Evolutionary conservation across 2,888 invertebrate genomes (phyloP).

Genomic region (Lepidonotus clava): DNA sequence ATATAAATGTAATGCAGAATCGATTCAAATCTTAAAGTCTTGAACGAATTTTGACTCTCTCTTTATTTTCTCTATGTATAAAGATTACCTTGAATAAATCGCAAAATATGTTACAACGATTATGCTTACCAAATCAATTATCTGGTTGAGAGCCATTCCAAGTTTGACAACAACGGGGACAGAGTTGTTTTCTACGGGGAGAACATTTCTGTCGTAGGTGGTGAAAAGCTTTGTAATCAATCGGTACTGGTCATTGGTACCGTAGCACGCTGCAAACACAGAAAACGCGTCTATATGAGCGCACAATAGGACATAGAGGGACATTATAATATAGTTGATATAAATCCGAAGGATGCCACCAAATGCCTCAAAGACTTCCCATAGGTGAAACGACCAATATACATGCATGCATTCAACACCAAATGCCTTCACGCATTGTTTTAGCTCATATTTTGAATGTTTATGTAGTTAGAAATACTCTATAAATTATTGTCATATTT

Average conservation of each 20-base stretch:
- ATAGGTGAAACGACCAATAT: background rate
- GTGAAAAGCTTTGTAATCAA: background rate
- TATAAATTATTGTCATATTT: too few relatives aligned
- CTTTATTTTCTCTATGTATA: background rate
- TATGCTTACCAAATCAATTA: constrained; percentile 77
- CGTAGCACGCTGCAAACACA: background rate
- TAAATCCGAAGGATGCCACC: too few relatives aligned
- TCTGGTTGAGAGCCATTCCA: constrained; percentile 77
- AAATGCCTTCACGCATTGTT: background rate
- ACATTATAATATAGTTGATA: too few relatives aligned
- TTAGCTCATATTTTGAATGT: too few relatives aligned
- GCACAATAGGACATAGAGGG: too few relatives aligned
- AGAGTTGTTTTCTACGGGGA: constrained; percentile 77
- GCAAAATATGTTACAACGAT: background rate
- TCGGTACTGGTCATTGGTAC: background rate
- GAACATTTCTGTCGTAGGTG: constrained; percentile 71
- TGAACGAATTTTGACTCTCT: background rate
- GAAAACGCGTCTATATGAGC: background rate
- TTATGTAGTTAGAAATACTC: too few relatives aligned
- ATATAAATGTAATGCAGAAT: too few relatives aligned
- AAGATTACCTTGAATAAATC: background rate
- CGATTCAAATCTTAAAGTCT: too few relatives aligned
- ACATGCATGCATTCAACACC: background rate
- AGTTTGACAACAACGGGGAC: constrained; percentile 74
- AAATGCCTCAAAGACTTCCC: too few relatives aligned